Evolutionary conservation across 2,113 vertebrate species (phyloP).

Genomic region (Heptranchias perlo): DNA sequence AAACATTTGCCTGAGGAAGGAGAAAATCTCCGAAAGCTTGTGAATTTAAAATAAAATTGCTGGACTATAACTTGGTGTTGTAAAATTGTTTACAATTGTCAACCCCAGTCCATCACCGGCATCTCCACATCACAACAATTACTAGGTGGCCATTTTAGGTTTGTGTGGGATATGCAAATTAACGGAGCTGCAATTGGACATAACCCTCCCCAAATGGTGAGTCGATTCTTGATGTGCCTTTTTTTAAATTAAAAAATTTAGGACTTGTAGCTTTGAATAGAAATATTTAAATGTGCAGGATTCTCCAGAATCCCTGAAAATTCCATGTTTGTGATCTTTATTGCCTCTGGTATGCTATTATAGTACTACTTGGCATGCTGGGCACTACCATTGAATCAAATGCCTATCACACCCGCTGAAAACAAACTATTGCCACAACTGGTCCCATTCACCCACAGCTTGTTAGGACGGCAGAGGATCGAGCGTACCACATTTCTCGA

Average conservation of each 20-base stretch:
- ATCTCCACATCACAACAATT: no score
- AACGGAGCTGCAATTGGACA: neutral
- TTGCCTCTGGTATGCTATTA: neutral
- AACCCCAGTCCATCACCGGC: no score
- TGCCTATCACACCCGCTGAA: neutral
- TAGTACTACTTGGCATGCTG: neutral
- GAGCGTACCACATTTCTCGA: neutral
- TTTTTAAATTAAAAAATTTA: neutral
- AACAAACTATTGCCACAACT: neutral
- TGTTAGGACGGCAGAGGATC: neutral
- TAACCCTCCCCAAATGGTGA: neutral
- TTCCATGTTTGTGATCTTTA: neutral
- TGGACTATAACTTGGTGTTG: no score
- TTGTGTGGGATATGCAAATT: neutral
- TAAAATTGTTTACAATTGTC: no score
- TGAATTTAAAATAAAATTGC: no score
- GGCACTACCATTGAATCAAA: neutral
- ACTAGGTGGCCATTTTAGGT: neutral
- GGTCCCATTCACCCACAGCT: neutral
- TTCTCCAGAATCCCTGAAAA: neutral
- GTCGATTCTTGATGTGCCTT: neutral
- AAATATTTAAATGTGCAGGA: neutral
- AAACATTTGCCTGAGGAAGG: no score
- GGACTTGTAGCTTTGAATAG: neutral
- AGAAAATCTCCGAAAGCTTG: no score